Conservation (phyloP, 2,113 vertebrate genomes). For the Oncorhynchus masou region DNA sequence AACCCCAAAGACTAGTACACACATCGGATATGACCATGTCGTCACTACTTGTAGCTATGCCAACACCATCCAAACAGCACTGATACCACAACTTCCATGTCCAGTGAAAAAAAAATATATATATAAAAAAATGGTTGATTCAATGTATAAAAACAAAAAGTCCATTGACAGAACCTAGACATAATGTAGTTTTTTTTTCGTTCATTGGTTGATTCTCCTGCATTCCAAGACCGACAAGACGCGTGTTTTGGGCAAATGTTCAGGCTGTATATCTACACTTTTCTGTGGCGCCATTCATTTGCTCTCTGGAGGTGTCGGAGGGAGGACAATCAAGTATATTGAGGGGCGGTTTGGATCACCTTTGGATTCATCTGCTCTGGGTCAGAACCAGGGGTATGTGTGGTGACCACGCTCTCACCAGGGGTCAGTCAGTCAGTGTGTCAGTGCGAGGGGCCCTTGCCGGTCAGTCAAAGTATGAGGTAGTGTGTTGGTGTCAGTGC, state of each 20-base stretch:
- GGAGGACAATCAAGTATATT: slow-evolving; percentile 21
- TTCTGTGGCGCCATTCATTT: slow-evolving; percentile 25
- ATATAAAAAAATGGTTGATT: slow-evolving; percentile 45
- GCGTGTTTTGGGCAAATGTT: slow-evolving; percentile 44
- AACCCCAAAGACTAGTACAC: slow-evolving; percentile 61
- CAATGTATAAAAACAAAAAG: slow-evolving; percentile 55
- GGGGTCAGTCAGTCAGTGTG: slow-evolving; percentile 37
- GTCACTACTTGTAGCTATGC: slow-evolving; percentile 68
- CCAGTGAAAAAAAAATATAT: slow-evolving; percentile 42
- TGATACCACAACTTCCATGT: slow-evolving; percentile 66
- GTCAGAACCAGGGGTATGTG: slow-evolving; percentile 29
- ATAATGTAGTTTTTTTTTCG: slow-evolving; percentile 40
- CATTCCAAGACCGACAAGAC: slow-evolving; percentile 46
- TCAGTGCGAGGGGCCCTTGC: slow-evolving; percentile 55
- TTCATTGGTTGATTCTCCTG: slow-evolving; percentile 54
- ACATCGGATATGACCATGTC: slow-evolving; percentile 66
- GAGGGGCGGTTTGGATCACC: slow-evolving; percentile 24
- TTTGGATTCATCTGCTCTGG: slow-evolving; percentile 57
- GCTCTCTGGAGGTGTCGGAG: slow-evolving; percentile 35
- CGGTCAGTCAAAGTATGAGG: slow-evolving; percentile 72
- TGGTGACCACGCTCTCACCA: slow-evolving; percentile 33
- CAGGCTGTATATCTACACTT: slow-evolving; percentile 64
- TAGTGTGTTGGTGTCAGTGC: slow-evolving; percentile 81
- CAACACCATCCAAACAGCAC: slow-evolving; percentile 69
- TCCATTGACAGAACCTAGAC: slow-evolving; percentile 50